A percentile compares a stretch with the other conserved stretches of the same genome.
phyloP scores from a whole-genome alignment of 2,113 vertebrate species.

The Seriola rivoliana region DNA sequence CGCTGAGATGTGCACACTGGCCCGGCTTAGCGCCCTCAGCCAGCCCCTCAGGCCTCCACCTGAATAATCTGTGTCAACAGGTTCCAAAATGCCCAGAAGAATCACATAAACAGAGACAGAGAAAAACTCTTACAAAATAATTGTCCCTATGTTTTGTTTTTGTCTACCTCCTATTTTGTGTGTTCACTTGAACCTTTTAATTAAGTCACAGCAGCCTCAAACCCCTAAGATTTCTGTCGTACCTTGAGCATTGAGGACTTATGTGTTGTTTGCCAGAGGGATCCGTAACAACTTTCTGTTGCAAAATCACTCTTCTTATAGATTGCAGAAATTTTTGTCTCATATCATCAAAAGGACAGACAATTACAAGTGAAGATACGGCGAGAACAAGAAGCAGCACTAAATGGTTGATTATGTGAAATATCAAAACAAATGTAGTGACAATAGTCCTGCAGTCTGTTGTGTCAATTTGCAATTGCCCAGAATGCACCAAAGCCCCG shows the following conservation, averaged over 20 bases:
- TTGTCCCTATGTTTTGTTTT: constrained; percentile 67
- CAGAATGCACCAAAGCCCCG: constrained; percentile 26
- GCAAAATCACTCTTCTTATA: constrained; percentile 24
- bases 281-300: constrained; percentile 23
- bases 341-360: neutral
- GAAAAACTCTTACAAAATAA: constrained; percentile 80
- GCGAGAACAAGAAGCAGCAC: neutral
- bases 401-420: neutral
- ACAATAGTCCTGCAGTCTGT: neutral
- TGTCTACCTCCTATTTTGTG: constrained; percentile 22
- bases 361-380: neutral
- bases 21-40: constrained; percentile 81
- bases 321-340: constrained; percentile 8
- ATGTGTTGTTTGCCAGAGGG: constrained; percentile 30
- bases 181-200: constrained; percentile 78
- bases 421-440: neutral
- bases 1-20: constrained; percentile 82
- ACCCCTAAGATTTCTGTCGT: constrained; percentile 19
- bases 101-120: constrained; percentile 75
- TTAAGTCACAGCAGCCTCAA: constrained; percentile 57
- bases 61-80: constrained; percentile 89
- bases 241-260: constrained; percentile 45
- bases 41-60: constrained; percentile 83
- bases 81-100: constrained; percentile 83
- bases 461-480: constrained; percentile 14